phyloP scores from a whole-genome alignment of 92 coral and sea anemone species.

The Diadumene lineata region DNA sequence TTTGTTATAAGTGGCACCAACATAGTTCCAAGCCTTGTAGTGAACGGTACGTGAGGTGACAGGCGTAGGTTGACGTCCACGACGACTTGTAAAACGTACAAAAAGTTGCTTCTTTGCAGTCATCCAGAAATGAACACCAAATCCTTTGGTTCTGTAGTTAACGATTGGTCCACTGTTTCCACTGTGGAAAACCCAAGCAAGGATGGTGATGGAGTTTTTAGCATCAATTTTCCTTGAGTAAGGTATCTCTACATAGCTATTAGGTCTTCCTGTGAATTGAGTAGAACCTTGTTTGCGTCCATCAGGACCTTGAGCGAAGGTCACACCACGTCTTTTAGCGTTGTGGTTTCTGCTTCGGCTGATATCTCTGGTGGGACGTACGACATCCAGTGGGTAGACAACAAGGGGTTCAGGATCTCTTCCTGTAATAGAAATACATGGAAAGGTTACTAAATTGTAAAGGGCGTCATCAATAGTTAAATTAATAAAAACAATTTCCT shows the following conservation, averaged over 20 bases:
- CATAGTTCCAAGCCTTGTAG: constrained; percentile 68
- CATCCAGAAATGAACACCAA: constrained; percentile 63
- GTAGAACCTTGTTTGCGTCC: constrained; percentile 64
- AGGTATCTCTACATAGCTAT: constrained; percentile 71
- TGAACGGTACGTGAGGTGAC: constrained; percentile 33
- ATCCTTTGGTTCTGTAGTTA: constrained; percentile 46
- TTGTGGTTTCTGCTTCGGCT: constrained; percentile 49
- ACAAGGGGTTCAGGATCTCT: constrained; percentile 45
- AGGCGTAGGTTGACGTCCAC: constrained; percentile 30
- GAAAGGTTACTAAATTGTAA: background rate
- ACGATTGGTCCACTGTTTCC: constrained; percentile 62
- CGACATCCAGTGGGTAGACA: constrained; percentile 55
- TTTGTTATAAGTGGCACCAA: constrained; percentile 65
- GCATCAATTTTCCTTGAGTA: constrained; percentile 66
- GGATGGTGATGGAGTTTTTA: constrained; percentile 61
- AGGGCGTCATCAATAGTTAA: background rate
- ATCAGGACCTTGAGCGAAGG: constrained; percentile 59
- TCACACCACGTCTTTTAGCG: constrained; percentile 48
- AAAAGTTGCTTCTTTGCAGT: constrained; percentile 36
- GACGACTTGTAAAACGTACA: constrained; percentile 55
- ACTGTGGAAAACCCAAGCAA: constrained; percentile 65
- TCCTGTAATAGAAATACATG: constrained; percentile 16
- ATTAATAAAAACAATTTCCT: too few relatives aligned
- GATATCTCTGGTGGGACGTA: constrained; percentile 53
- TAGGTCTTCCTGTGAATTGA: constrained; percentile 42